These are phyloP conservation scores for Oryzias sinensis DNA, from an alignment of 2,797 vertebrate species.

Conservation along the genomic window DNA sequence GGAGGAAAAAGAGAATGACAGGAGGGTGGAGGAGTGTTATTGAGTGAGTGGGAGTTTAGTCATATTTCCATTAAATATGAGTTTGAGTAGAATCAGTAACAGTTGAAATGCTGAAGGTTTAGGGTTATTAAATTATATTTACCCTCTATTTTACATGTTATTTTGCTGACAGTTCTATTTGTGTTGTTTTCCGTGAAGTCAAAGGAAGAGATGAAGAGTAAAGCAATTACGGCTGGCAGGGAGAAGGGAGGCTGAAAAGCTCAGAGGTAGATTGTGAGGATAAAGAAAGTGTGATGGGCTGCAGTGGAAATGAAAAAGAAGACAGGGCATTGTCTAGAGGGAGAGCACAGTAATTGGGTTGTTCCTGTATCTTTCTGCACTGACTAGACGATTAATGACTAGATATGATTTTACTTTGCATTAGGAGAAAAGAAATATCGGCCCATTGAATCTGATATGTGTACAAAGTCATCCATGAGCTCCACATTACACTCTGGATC, in stretches of 20 bases:
- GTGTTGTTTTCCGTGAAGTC: slow-evolving; percentile 3
- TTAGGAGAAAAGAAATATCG: slow-evolving; percentile 15
- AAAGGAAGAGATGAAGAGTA: neutral
- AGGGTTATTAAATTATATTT: neutral
- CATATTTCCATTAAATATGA: no score
- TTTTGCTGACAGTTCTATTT: neutral
- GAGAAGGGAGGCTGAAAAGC: neutral
- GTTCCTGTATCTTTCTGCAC: slow-evolving; percentile 34
- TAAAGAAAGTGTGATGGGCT: slow-evolving; percentile 8
- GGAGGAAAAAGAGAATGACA: neutral
- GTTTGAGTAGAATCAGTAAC: no score
- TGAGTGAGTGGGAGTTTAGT: neutral
- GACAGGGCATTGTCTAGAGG: slow-evolving; percentile 15
- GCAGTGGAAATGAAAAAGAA: slow-evolving; percentile 19
- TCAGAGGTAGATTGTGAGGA: neutral
- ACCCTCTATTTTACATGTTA: neutral
- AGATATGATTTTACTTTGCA: slow-evolving; percentile 34
- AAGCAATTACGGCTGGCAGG: neutral
- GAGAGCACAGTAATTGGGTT: slow-evolving; percentile 25
- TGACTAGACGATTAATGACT: slow-evolving; percentile 39
- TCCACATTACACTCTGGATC: slow-evolving; percentile 19
- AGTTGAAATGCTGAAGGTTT: neutral
- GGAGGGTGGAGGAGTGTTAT: neutral
- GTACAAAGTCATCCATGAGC: slow-evolving; percentile 22
- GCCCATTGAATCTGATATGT: slow-evolving; percentile 37